phyloP scores from a whole-genome alignment of 2,797 vertebrate genomes.

The Sebastiscus tertius region DNA sequence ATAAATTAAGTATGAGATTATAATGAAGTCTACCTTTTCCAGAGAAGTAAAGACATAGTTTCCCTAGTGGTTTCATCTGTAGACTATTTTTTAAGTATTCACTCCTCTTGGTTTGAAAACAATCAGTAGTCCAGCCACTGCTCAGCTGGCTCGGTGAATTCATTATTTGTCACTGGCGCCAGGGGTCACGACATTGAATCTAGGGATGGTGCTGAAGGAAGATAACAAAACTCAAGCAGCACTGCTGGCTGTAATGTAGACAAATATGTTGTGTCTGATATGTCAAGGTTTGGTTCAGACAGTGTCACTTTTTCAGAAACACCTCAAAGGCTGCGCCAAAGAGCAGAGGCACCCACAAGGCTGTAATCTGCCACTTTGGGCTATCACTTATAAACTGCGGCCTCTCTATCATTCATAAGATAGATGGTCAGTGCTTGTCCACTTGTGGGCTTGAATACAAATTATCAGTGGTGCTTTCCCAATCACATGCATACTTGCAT shows the following conservation, averaged over 20 bases:
- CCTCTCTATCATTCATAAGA: slow-evolving; percentile 36
- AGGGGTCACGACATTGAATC: slow-evolving; percentile 67
- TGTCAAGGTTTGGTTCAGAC: slow-evolving; percentile 35
- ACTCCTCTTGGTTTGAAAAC: slow-evolving; percentile 11
- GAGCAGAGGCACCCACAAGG: neutral
- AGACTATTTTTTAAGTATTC: neutral
- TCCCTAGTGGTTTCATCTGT: neutral
- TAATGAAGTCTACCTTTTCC: neutral
- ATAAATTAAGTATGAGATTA: neutral
- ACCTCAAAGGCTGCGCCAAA: neutral
- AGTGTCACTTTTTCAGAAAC: slow-evolving; percentile 34
- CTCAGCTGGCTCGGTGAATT: slow-evolving; percentile 54
- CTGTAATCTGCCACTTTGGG: neutral
- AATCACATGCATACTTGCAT: slow-evolving; percentile 28
- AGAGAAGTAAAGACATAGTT: neutral
- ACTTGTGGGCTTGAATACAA: slow-evolving; percentile 42
- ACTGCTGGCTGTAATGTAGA: slow-evolving; percentile 62
- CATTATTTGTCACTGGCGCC: slow-evolving; percentile 55
- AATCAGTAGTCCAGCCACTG: slow-evolving; percentile 60
- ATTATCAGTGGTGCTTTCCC: slow-evolving; percentile 19
- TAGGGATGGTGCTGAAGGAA: slow-evolving; percentile 40
- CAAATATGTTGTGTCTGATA: slow-evolving; percentile 56
- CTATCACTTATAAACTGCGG: slow-evolving; percentile 16
- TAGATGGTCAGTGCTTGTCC: slow-evolving; percentile 23
- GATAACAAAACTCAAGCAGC: slow-evolving; percentile 46